Conservation (phyloP, 2,888 invertebrate species). For the Andrena marginata region DNA sequence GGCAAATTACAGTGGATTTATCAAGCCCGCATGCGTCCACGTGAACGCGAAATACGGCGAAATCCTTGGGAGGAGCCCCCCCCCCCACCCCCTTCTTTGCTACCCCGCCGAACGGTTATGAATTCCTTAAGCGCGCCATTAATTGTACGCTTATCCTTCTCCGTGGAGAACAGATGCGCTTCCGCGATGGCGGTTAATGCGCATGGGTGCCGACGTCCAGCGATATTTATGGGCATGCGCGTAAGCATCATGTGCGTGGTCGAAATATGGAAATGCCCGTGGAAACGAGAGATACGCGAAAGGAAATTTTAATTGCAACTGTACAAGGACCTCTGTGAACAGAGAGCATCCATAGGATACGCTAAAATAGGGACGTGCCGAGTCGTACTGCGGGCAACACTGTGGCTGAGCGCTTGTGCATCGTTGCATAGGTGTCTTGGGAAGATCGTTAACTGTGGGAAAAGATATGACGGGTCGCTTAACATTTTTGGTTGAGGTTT, state of each 20-base stretch:
- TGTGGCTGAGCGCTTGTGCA: not conserved
- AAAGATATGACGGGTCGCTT: slow-evolving; percentile 13
- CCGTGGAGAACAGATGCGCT: slow-evolving; percentile 26
- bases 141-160: slow-evolving; percentile 56
- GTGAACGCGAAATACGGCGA: slow-evolving; percentile 24
- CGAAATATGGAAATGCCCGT: slow-evolving; percentile 32
- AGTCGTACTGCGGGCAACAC: not conserved
- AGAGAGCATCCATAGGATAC: slow-evolving; percentile 6
- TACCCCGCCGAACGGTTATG: slow-evolving; percentile 33
- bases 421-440: not conserved
- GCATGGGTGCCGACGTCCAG: slow-evolving; percentile 24
- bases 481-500: slow-evolving; percentile 1
- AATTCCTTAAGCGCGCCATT: slow-evolving; percentile 58
- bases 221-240: slow-evolving; percentile 26
- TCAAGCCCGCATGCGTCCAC: slow-evolving; percentile 19
- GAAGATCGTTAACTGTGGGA: not conserved
- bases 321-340: not conserved
- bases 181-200: slow-evolving; percentile 41
- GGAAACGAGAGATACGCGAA: slow-evolving; percentile 9
- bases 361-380: not conserved
- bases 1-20: slow-evolving; percentile 53
- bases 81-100: not conserved
- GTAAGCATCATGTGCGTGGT: slow-evolving; percentile 15
- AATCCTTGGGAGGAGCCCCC: slow-evolving; percentile 22
- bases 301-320: slow-evolving; percentile 30